A percentile compares a stretch with the other conserved stretches of the same genome.
Conservation (phyloP, 2,113 vertebrate species). For the Pseudopodoces humilis region DNA sequence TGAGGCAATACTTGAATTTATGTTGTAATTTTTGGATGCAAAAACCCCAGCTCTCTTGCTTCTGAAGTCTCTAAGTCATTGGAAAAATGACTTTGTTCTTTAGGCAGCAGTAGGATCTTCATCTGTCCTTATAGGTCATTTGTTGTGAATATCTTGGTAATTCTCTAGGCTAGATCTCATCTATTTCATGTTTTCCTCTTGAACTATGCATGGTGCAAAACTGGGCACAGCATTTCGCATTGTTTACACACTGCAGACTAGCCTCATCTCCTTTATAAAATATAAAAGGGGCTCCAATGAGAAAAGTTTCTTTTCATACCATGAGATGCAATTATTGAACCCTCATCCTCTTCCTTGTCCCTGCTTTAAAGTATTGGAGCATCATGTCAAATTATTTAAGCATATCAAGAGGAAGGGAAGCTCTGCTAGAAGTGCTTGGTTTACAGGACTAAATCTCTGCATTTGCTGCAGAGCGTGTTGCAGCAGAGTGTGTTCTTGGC, state of each 20-base stretch:
- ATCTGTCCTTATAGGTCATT: not conserved
- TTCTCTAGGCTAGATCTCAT: not conserved
- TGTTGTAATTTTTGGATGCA: not conserved
- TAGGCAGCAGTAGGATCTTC: not conserved
- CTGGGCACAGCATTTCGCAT: not conserved
- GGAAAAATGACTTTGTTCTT: not conserved
- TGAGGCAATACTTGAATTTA: not conserved
- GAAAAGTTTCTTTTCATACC: not conserved
- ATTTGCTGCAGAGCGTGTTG: not conserved
- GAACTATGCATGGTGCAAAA: not conserved
- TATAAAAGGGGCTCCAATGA: not conserved
- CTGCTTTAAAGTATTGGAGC: not conserved
- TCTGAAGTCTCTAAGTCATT: not conserved
- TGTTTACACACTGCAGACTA: not conserved
- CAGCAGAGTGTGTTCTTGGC: not conserved
- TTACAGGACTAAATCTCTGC: not conserved
- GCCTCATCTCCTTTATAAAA: not conserved
- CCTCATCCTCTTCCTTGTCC: not conserved
- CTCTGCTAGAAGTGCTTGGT: conserved; percentile 27
- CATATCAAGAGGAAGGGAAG: not conserved
- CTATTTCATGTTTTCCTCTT: not conserved
- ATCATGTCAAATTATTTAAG: conserved; percentile 37
- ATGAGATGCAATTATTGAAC: not conserved
- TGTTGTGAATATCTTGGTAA: not conserved
- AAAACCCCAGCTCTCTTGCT: rapidly evolving